phyloP scores from a whole-genome alignment of 2,888 invertebrate genomes.

The Pterostichus niger region DNA sequence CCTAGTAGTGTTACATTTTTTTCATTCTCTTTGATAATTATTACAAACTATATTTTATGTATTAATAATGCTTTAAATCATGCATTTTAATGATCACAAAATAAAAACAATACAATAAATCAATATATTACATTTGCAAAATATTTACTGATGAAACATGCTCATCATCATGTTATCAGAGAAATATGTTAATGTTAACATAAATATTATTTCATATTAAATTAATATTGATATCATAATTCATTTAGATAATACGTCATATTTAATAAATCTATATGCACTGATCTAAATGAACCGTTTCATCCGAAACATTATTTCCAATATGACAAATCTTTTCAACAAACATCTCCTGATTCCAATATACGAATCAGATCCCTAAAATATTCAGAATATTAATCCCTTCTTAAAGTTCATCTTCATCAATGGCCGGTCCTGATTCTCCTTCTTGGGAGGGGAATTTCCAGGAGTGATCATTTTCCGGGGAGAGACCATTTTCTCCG shows the following conservation, averaged over 20 bases:
- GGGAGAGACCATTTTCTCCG: neutral
- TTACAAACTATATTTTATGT: too few species aligned
- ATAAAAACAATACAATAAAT: too few species aligned
- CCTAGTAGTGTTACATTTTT: too few species aligned
- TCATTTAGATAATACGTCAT: slow-evolving; percentile 12
- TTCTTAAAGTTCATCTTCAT: slow-evolving; percentile 25
- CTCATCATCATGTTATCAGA: neutral
- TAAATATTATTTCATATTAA: neutral
- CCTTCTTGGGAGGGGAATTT: neutral
- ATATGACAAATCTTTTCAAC: slow-evolving; percentile 1
- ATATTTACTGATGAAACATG: too few species aligned
- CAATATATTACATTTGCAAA: too few species aligned
- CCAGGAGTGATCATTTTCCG: neutral
- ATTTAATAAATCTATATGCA: neutral
- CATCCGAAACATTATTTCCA: neutral
- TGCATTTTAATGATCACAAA: too few species aligned
- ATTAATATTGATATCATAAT: neutral
- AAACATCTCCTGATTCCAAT: slow-evolving; percentile 1
- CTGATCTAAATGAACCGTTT: neutral
- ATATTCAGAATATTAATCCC: slow-evolving; percentile 15
- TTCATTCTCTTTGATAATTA: neutral
- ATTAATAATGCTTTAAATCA: too few species aligned
- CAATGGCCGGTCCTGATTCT: slow-evolving; percentile 25
- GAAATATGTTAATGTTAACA: neutral
- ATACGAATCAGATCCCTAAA: slow-evolving; percentile 3